These are phyloP conservation scores for Caenorhabditis virilis DNA, from an alignment of 2,888 invertebrate genomes.

Conservation along the genomic window DNA sequence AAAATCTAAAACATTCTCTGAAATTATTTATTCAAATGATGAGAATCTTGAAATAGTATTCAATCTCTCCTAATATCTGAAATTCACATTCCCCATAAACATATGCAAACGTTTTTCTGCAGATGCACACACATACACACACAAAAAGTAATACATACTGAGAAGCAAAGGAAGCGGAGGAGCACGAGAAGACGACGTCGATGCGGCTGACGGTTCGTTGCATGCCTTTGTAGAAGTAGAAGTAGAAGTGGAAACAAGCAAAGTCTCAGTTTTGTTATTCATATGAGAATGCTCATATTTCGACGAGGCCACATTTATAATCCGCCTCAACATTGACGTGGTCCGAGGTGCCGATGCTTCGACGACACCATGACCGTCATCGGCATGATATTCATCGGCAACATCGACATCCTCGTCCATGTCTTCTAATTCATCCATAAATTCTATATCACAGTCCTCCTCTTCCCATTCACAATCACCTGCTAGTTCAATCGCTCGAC, in stretches of 20 bases:
- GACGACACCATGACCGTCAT: constrained; percentile 24
- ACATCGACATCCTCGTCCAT: constrained; percentile 38
- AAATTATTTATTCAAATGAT: too few species aligned
- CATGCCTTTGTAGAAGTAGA: constrained; percentile 14
- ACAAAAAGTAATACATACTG: too few species aligned
- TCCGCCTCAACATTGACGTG: constrained; percentile 27
- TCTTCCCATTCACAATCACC: constrained; percentile 54
- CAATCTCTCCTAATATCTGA: too few species aligned
- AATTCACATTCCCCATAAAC: too few species aligned
- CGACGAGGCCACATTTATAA: constrained; percentile 34
- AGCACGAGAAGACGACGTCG: constrained; percentile 12
- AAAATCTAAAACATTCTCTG: too few species aligned
- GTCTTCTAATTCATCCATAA: constrained; percentile 31
- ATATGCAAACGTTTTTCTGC: too few species aligned
- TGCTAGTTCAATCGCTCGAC: constrained; percentile 63
- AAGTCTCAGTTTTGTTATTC: too few species aligned
- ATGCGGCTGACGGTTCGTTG: constrained; percentile 15
- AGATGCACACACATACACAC: too few species aligned
- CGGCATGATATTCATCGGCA: constrained; percentile 23
- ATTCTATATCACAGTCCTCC: constrained; percentile 32
- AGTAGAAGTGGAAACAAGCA: constrained; percentile 11
- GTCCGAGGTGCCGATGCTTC: constrained; percentile 33
- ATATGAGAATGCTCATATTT: too few species aligned
- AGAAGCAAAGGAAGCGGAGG: constrained; percentile 29
- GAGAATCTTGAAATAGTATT: too few species aligned